These are phyloP conservation scores for Lasius platythorax DNA, from an alignment of 2,888 invertebrate genomes.

Conservation along the genomic window DNA sequence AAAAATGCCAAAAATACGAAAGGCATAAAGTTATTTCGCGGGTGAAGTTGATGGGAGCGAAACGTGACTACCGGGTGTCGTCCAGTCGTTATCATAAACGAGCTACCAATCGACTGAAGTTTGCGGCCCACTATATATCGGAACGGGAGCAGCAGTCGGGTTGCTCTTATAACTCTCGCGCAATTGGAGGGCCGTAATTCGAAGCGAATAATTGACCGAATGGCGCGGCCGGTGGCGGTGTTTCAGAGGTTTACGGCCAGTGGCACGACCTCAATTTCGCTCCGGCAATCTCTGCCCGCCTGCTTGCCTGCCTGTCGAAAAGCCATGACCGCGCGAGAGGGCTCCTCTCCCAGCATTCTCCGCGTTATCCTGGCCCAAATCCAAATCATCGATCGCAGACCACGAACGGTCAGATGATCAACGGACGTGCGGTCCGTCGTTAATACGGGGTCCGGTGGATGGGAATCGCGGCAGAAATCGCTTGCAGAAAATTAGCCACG, in stretches of 20 bases:
- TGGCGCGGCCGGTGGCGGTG: constrained; percentile 70
- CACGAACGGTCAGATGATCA: constrained; percentile 45
- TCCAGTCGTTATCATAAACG: constrained; percentile 58
- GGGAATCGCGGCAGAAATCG: not conserved
- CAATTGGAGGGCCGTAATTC: constrained; percentile 75
- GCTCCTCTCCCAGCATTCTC: constrained; percentile 43
- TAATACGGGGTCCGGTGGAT: constrained; percentile 32
- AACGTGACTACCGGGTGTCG: constrained; percentile 48
- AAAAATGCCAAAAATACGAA: not conserved
- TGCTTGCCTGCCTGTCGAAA: constrained; percentile 46
- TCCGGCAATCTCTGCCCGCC: constrained; percentile 68
- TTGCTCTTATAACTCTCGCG: constrained; percentile 67
- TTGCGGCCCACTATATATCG: constrained; percentile 43
- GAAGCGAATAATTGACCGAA: constrained; percentile 78
- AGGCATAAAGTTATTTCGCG: constrained; percentile 2
- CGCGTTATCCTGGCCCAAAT: constrained; percentile 56
- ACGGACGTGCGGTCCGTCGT: constrained; percentile 44
- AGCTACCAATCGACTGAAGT: constrained; percentile 57
- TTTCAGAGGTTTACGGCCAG: constrained; percentile 77
- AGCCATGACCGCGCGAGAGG: constrained; percentile 35
- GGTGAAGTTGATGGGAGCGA: constrained; percentile 1
- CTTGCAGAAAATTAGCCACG: constrained; percentile 26
- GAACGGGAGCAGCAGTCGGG: constrained; percentile 35
- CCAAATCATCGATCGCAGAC: constrained; percentile 55
- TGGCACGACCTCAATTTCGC: constrained; percentile 80